These are phyloP conservation scores for Megaleporinus macrocephalus DNA, from an alignment of 2,113 vertebrate species.

Conservation along the genomic window DNA sequence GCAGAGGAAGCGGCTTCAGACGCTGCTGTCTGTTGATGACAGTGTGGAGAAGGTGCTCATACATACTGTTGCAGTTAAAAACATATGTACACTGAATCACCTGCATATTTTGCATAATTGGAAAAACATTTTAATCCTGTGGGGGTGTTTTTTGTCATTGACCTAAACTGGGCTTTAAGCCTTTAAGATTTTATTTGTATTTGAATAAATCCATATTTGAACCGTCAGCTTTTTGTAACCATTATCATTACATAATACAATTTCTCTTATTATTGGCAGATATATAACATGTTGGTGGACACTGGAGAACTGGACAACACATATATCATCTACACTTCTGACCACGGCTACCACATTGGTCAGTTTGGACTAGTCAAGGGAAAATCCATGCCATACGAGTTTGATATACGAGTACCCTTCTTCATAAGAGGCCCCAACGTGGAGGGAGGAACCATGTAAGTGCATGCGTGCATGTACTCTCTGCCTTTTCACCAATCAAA, in stretches of 20 bases:
- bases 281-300: constrained; percentile 89
- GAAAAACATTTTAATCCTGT: no score
- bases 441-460: constrained; percentile 89
- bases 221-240: background rate
- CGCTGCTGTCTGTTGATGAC: constrained; percentile 94
- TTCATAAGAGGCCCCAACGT: constrained; percentile 94
- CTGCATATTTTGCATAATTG: no score
- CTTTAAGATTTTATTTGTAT: no score
- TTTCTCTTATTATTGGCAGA: constrained; percentile 67
- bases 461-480: constrained; percentile 51
- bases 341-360: constrained; percentile 97
- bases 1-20: constrained; percentile 93
- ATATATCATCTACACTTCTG: constrained; percentile 93
- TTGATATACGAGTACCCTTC: constrained; percentile 96
- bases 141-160: no score
- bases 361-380: constrained; percentile 98
- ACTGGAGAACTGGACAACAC: constrained; percentile 94
- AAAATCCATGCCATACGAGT: constrained; percentile 98
- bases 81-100: no score
- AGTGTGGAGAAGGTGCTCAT: constrained; percentile 87
- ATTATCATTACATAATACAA: no score
- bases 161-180: no score
- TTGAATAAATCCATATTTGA: background rate
- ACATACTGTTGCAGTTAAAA: background rate
- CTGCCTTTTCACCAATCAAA: constrained; percentile 65